Base-by-base conservation (phyloP, 2,113 vertebrate genomes). In the Limanda limanda region DNA sequence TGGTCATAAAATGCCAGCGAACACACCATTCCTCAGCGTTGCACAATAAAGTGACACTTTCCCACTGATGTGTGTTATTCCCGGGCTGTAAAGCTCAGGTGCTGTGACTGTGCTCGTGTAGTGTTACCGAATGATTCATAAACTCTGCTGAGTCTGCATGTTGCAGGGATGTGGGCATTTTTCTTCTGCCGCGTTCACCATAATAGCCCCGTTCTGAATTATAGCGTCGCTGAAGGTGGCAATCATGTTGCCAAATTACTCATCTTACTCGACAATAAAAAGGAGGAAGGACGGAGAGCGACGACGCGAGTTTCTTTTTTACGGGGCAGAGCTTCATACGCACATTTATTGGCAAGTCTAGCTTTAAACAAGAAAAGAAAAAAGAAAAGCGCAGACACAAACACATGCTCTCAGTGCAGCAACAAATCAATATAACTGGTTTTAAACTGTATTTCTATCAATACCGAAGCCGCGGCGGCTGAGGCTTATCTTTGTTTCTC, bases 91-190 rank as follows among this genome's bases (percentile, higher is more conserved):
- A 90, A 87, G 74, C 85, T 68, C 76, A 71, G 79, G 81, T 82
- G 79, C 81, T 83, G 67, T 48, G 84, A 78, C 78, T 86, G 73
- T 76, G 87, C 86, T 86, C 86, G 59, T 78, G 84, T 86, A 74
- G 74, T 62, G 76, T 86, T 86, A 84, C 86, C 87, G 83, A 89
- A 87, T 88, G 89, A 88, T 90, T 88, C 89, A 88, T 89, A 85
- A 90, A 89, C 74, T 86, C 72, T 87, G 90, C 90, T 86, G 90
- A 89, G 73, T 81, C 78, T 56, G 90, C 87, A 70, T 74, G 89
- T 89, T 79, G 75, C 80, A 57, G 81, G 67, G 81, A 85, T 58
- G 85, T 79, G 86, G 74, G 78, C 85, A 90, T 91, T 90, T 84
- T 85, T 88, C 84, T 85, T 64, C 74, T 37, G 70, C 83, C 89